These are phyloP conservation scores for Tiaroga cobitis DNA, from an alignment of 2,797 vertebrate species.

Conservation along the genomic window DNA sequence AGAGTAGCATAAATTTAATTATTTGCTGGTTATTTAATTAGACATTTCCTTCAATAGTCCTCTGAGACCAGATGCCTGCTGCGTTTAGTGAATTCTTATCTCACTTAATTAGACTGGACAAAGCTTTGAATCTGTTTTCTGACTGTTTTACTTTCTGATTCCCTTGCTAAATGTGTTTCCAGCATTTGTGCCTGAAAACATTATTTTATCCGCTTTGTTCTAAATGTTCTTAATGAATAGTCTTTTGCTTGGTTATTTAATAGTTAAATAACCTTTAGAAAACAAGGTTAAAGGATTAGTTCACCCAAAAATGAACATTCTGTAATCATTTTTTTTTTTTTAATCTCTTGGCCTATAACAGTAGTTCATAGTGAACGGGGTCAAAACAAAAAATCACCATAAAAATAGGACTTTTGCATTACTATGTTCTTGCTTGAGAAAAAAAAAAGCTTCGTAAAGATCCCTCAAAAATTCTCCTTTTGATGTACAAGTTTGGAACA, in stretches of 20 bases:
- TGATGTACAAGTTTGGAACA: neutral
- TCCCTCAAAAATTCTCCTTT: neutral
- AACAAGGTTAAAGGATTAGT: neutral
- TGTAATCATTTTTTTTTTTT: neutral
- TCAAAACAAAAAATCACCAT: neutral
- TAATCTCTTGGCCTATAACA: neutral
- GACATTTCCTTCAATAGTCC: conserved; percentile 41
- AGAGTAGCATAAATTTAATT: conserved; percentile 35
- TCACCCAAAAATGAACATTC: neutral
- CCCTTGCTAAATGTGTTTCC: conserved; percentile 14
- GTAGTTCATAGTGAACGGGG: neutral
- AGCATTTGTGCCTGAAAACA: conserved; percentile 16
- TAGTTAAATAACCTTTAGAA: conserved; percentile 3
- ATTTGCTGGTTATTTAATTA: conserved; percentile 48
- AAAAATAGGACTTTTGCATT: neutral
- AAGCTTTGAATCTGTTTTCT: conserved; percentile 40
- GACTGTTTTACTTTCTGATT: conserved; percentile 3
- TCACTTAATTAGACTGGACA: conserved; percentile 51
- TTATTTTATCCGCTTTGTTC: neutral
- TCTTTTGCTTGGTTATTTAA: too few relatives aligned
- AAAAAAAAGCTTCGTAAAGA: neutral
- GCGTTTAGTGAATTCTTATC: conserved; percentile 53
- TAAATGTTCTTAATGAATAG: neutral
- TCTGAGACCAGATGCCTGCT: conserved; percentile 33
- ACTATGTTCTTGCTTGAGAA: neutral